Evolutionary conservation across 2,797 vertebrate genomes (phyloP).

Genomic region (Avahi laniger): DNA sequence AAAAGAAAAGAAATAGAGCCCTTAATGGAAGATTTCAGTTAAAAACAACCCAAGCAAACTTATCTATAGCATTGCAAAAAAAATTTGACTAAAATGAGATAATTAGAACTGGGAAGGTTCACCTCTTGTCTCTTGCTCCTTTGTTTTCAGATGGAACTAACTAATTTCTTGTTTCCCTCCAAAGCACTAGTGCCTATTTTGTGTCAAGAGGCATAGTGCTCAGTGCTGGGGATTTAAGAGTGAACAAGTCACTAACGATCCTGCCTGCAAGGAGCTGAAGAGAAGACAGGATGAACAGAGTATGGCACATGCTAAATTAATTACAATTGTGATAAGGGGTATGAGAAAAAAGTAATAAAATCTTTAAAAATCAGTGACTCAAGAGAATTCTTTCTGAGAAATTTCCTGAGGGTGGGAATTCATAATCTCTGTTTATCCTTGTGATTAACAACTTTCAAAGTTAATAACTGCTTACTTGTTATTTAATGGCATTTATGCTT

Average conservation of each 20-base stretch:
- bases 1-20: background rate
- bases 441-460: conserved; percentile 4
- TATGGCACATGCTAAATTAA: background rate
- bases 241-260: background rate
- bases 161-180: background rate
- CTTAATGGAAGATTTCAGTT: background rate
- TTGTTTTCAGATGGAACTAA: background rate
- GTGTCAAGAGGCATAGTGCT: background rate
- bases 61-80: background rate
- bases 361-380: background rate
- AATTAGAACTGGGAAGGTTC: background rate
- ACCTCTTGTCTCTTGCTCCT: background rate
- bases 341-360: background rate
- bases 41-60: background rate
- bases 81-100: background rate
- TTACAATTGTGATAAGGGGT: background rate
- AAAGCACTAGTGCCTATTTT: background rate
- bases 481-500: conserved; percentile 12
- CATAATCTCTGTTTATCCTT: background rate
- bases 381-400: background rate
- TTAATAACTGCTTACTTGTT: conserved; percentile 32
- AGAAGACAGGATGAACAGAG: background rate
- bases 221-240: background rate
- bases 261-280: background rate
- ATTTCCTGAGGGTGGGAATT: conserved; percentile 7